phyloP scores from a whole-genome alignment of 2,888 invertebrate genomes.

The Strigamia transsilvanica region DNA sequence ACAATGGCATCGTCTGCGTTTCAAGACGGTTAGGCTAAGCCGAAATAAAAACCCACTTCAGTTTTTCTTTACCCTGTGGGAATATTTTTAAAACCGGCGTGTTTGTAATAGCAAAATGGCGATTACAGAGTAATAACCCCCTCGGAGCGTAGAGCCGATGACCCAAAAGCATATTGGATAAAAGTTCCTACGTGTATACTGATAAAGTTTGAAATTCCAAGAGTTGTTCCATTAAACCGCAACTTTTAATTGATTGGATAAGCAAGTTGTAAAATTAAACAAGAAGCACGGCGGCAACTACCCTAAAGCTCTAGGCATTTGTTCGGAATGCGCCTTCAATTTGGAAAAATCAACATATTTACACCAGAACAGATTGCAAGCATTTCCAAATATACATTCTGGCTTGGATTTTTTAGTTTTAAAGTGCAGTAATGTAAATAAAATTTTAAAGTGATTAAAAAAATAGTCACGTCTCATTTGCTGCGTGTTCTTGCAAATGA shows the following conservation, averaged over 20 bases:
- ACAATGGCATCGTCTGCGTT: background rate
- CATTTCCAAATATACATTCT: background rate
- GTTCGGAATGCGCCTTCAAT: background rate
- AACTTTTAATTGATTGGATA: background rate
- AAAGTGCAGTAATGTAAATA: background rate
- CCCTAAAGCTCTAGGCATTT: background rate
- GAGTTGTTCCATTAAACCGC: background rate
- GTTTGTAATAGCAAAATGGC: background rate
- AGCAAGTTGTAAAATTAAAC: background rate
- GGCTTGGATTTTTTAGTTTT: background rate
- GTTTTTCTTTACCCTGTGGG: no score
- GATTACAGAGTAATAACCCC: conserved; percentile 15
- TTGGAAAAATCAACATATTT: background rate
- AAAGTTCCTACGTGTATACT: background rate
- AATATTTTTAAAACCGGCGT: no score
- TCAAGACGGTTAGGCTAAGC: background rate
- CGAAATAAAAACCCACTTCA: no score
- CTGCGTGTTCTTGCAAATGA: conserved; percentile 27
- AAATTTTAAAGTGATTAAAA: background rate
- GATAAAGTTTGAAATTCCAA: background rate
- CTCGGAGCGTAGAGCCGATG: background rate
- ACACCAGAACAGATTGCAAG: background rate
- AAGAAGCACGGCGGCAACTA: background rate
- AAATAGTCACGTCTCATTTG: conserved; percentile 32
- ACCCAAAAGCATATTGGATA: background rate